A percentile compares a stretch with the other conserved stretches of the same genome.
Conservation (phyloP, 2,888 invertebrate species). For the Athrips mouffetella region DNA sequence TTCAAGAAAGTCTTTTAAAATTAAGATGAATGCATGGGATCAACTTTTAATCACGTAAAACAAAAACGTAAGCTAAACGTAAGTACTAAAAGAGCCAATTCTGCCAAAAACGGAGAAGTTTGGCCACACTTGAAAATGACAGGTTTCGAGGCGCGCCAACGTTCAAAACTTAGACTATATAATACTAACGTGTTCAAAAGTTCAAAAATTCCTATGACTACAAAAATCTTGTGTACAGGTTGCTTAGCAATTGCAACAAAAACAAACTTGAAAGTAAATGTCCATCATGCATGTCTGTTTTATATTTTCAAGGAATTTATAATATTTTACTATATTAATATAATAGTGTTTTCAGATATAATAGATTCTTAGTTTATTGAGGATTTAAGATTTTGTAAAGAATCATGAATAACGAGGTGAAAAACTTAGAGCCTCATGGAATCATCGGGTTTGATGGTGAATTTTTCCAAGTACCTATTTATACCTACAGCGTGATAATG, state of each 20-base stretch:
- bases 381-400: constrained; percentile 24
- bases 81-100: too few species aligned
- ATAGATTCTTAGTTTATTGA: not conserved
- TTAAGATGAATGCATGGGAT: too few species aligned
- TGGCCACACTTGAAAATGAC: too few species aligned
- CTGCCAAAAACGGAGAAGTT: too few species aligned
- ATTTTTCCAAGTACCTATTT: too few species aligned
- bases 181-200: too few species aligned
- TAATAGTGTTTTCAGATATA: not conserved
- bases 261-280: not conserved
- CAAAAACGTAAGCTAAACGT: too few species aligned
- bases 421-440: constrained; percentile 81
- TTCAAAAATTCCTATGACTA: constrained; percentile 8
- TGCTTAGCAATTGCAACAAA: not conserved
- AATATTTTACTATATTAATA: not conserved
- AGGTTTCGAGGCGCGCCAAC: too few species aligned
- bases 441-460: constrained; percentile 91
- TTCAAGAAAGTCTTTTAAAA: too few species aligned
- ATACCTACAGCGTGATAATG: too few species aligned
- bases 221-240: constrained; percentile 2
- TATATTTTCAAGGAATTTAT: not conserved
- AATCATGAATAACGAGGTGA: constrained; percentile 67
- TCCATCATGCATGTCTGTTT: not conserved
- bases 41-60: too few species aligned
- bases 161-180: too few species aligned